These are phyloP conservation scores for Lithobates pipiens DNA, from an alignment of 2,797 vertebrate species.

Conservation along the genomic window DNA sequence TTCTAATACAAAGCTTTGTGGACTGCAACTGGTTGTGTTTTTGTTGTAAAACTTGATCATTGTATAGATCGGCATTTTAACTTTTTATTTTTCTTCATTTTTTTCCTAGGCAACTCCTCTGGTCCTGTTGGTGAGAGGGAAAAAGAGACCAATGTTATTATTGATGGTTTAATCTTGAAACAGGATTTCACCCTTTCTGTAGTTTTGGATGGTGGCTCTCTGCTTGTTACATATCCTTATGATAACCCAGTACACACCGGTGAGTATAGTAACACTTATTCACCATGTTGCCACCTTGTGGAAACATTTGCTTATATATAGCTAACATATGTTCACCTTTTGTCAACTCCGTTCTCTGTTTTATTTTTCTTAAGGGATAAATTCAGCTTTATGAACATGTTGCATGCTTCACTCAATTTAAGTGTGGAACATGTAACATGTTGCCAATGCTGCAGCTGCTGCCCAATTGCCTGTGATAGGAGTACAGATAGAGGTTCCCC, in stretches of 20 bases:
- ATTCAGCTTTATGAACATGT: too few species aligned
- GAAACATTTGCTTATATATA: neutral
- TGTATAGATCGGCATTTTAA: constrained; percentile 25
- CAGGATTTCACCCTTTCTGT: constrained; percentile 90
- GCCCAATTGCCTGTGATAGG: too few species aligned
- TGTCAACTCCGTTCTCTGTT: constrained; percentile 18
- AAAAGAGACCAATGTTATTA: constrained; percentile 91
- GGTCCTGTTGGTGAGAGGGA: constrained; percentile 76
- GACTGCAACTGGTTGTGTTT: too few species aligned
- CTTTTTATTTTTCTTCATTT: neutral
- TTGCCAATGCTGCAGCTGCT: too few species aligned
- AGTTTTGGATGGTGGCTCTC: constrained; percentile 90
- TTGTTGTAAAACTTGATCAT: neutral
- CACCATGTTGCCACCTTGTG: neutral
- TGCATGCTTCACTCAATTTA: too few species aligned
- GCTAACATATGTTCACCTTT: neutral
- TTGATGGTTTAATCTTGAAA: constrained; percentile 88
- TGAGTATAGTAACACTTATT: constrained; percentile 64
- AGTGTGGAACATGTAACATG: too few species aligned
- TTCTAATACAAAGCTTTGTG: too few species aligned
- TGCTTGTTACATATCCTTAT: constrained; percentile 93
- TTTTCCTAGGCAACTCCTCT: constrained; percentile 86
- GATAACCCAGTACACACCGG: constrained; percentile 93
- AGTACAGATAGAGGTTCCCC: too few species aligned
- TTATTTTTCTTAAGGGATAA: neutral